Base-by-base conservation (phyloP, 2,888 invertebrate genomes). In the Carcina quercana region DNA sequence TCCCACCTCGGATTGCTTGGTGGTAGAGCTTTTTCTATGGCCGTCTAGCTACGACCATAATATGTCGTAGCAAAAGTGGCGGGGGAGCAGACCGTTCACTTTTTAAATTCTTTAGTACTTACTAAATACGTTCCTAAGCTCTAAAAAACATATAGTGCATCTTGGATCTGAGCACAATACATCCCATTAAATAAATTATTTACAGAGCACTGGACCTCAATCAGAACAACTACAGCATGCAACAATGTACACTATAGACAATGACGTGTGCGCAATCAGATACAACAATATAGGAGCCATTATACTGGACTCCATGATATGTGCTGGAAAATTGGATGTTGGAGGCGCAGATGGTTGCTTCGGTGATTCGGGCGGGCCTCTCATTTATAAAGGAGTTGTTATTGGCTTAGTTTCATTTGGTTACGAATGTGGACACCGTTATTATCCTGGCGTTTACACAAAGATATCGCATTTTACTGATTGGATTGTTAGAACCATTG, bases 401-500 rank as follows among this genome's bases (percentile, higher is more conserved):
- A 65, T 75, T 0, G 82, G 83, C 3, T 47, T 82, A 1, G 79
- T 82, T 0, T 82, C 82, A 0, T 82, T 78, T 26, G 82, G 83
- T 1, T 78, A 70, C 38, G 74, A 71, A 0, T 83, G 83, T 31
- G 83, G 82, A 1, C 59, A 78, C 37, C 58, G 52, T 2, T 76
- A 68, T 33, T 83, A 66, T 39, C 82, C 82, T 1, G 82, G 82
- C 1, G 78, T 83, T 7, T 82, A 82, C 25, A 83, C 82, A 5
- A 83, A 78, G 55, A 49, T 79, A 30, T 76, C 80, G 0, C 53
- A 69, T 46, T 82, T 59, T 20, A 76, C 79, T 0, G 64, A 73
- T 42, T 83, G 82, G 82, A 71, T 83, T 47, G 52, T 82, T 3
- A 61, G 59, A 38, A 74, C 64, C 25, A 66, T 74, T 22, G 48